Evolutionary conservation across 2,797 vertebrate species (phyloP).

Genomic region (Hemibagrus guttatus): DNA sequence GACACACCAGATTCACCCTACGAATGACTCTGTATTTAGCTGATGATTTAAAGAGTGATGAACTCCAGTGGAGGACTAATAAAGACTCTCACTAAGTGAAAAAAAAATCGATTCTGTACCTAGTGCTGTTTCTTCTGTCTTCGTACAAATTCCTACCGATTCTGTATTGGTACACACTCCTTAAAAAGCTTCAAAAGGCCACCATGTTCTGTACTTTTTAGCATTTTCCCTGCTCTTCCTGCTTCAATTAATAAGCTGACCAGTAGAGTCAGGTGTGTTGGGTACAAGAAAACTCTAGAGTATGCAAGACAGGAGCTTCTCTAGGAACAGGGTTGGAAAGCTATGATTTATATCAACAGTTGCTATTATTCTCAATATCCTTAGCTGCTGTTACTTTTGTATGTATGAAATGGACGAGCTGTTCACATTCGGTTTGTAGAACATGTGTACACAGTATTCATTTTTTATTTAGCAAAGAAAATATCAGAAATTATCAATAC

Average conservation of each 20-base stretch:
- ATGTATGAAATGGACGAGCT: background rate
- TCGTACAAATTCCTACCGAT: background rate
- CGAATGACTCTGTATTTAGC: background rate
- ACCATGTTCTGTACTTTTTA: too few species aligned
- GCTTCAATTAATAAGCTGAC: background rate
- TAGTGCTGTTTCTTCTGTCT: background rate
- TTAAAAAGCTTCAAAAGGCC: background rate
- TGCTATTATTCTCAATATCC: too few species aligned
- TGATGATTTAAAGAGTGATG: background rate
- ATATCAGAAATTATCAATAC: background rate
- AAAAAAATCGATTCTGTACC: background rate
- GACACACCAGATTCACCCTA: background rate
- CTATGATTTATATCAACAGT: background rate
- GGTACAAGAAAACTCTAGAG: background rate
- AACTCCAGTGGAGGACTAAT: background rate
- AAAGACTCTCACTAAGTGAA: background rate
- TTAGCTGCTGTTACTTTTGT: too few species aligned
- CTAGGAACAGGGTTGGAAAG: background rate
- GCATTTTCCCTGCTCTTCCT: background rate
- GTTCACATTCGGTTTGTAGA: background rate
- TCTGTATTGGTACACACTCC: background rate
- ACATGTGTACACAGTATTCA: background rate
- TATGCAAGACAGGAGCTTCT: background rate
- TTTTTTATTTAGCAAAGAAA: background rate
- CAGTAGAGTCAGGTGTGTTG: background rate